Base-by-base conservation (phyloP, 2,113 vertebrate species). In the Dipodomys ordii region DNA sequence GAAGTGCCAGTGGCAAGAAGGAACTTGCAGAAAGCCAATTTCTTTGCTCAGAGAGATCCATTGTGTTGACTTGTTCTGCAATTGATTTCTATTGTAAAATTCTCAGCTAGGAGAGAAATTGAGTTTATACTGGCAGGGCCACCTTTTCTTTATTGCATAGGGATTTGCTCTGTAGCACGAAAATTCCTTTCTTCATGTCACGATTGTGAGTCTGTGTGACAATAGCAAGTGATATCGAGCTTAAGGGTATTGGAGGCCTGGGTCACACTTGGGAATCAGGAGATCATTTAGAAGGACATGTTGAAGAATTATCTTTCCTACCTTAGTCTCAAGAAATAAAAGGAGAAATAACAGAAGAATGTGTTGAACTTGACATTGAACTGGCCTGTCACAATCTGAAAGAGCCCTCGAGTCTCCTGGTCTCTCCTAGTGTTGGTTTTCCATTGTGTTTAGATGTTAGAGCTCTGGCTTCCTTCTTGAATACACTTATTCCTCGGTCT, bases 31-130 rank as follows among this genome's bases (percentile, higher is more conserved):
- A 81, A 89, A 49, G 10, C 39, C 0, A 2, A 13, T 73, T 73
- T 46, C 64, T 85, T 60, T 57, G 64, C 69, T 88, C 74, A 71
- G 9, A n/a, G 77, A 89, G 62, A 80, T 53, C 92, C 49, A 7
- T 62, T 76, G 30, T 81, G 60, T 74, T 93, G 65, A 74, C 82
- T 57, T 82, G 20, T 88, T 79, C 82, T 87, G 44, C 71, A 35
- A 84, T 30, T 95, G 39, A 72, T 67, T 80, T 97, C 77, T 80
- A 64, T 91, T 74, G 77, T 22, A 69, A 83, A 67, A 39, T 80
- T 91, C 28, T 87, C n/a, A 11, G 35, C 72, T 87, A 93, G 49
- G 69, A 64, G 49, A 76, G 74, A 87, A 68, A 88, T 6, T 73
- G 69, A 90, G 60, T 65, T 49, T 89, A n/a, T 16, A 62, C 77